Evolutionary conservation across 2,797 vertebrate genomes (phyloP), one percentile per base, ranked within the genome.

Genomic region (Scomberomorus guttatus): DNA sequence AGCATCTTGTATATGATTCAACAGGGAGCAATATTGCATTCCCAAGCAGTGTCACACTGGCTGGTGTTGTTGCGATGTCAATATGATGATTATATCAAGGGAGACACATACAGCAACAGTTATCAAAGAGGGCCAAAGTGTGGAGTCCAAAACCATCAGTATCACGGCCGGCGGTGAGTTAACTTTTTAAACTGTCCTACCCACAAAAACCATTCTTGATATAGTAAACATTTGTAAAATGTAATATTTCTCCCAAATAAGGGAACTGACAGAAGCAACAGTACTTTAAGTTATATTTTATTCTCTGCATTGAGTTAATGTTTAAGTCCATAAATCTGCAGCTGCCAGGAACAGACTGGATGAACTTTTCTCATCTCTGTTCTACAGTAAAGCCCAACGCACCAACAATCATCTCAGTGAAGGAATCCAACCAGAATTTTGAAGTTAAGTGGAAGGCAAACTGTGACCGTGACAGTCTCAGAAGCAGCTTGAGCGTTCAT

Each of bases 321-420:
- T 48, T 18, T 7, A 48, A 48, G 3, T 55, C 0, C 3, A 42
- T 8, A 22, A 1, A 2, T 51, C 14, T 42, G 52, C 25, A 29
- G 42, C 14, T 37, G 18, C 17, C n/a, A 13, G 2, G 62, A n/a
- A 59, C 0, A 22, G 8, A 68, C 3, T n/a, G n/a, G 10, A n/a
- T 29, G 10, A 1, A 72, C 4, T 44, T 6, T 20, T 32, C 5
- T 17, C 7, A 0, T 58, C 6, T 65, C 24, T 55, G 2, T 50
- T 61, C 25, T 50, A 12, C 82, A 94, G 93, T 88, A 3, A 93
- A 92, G 25, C 90, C 91, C 6, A 75, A 3, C 55, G 3, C 39
- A 10, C 92, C 93, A 66, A 71, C 13, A 2, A 2, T 6, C n/a
- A 2, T 6, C 8, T 67, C 69, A 12, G 84, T 93, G 17, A 1